Conservation (phyloP, 2,113 vertebrate genomes). For the Sula dactylatra region DNA sequence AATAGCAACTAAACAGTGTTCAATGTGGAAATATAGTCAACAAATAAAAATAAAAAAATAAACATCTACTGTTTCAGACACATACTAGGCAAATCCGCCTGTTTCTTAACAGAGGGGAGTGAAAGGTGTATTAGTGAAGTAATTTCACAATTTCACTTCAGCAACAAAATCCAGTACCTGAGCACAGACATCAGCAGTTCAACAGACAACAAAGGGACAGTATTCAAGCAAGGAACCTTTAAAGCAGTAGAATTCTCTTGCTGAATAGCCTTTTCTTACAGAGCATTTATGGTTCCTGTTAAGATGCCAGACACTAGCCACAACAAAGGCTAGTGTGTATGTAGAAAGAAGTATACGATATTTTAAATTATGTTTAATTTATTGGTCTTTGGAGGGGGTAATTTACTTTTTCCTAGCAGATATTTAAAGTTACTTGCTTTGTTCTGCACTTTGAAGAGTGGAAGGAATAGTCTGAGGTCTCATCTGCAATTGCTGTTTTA, state of each 20-base stretch:
- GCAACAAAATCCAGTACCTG: background rate
- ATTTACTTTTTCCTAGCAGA: background rate
- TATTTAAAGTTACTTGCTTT: background rate
- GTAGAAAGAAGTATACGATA: background rate
- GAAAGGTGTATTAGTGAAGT: background rate
- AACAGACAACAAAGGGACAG: background rate
- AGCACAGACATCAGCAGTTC: background rate
- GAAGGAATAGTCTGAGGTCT: background rate
- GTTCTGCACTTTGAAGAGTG: background rate
- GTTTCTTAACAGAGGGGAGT: background rate
- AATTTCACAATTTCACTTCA: background rate
- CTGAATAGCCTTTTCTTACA: background rate
- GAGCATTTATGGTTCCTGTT: background rate
- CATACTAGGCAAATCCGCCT: background rate
- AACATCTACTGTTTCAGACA: background rate
- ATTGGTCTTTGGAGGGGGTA: background rate
- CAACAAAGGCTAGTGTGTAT: background rate
- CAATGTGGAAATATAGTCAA: background rate
- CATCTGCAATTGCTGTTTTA: background rate
- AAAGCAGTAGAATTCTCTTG: background rate
- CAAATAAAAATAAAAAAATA: background rate
- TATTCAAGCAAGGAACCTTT: background rate
- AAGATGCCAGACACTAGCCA: background rate
- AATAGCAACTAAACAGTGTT: background rate
- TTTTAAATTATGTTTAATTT: background rate